Base-by-base conservation (phyloP, 2,888 invertebrate species). In the Clostera curtula region DNA sequence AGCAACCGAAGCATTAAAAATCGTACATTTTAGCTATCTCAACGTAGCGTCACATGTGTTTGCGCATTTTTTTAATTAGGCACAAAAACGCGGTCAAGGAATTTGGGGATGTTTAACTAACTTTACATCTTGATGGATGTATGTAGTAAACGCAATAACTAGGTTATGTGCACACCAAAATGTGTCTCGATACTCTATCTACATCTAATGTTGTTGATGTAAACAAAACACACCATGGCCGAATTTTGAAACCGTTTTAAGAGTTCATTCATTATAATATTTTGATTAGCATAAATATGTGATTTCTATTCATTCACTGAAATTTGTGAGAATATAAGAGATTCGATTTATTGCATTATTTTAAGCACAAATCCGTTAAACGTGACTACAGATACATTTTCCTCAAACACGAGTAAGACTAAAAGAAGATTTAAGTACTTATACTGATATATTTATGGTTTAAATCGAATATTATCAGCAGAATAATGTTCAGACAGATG, bases 11-110 rank as follows among this genome's bases (percentile, higher is more conserved):
- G n/a, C n/a, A n/a, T n/a, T n/a, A n/a, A n/a, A n/a, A n/a, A n/a
- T n/a, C n/a, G n/a, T n/a, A n/a, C n/a, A n/a, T n/a, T n/a, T n/a
- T n/a, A n/a, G n/a, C n/a, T n/a, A n/a, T n/a, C n/a, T n/a, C n/a
- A n/a, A n/a, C n/a, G n/a, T n/a, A n/a, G 48, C 59, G 57, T 63
- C 66, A 64, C 66, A 52, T 65, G 59, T 55, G 50, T 54, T 53
- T 59, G 62, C n/a, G n/a, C n/a, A n/a, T n/a, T 64, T 57, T 56
- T 55, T 60, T 49, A 53, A 56, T 49, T 49, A 40, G 34, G 25
- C 30, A 37, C 39, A 49, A 42, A 55, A 73, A 69, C 34, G 55
- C 65, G 71, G 74, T 62, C 74, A 76, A 71, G 74, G 67, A 60
- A 47, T 50, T 54, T 38, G 33, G n/a, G 55, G 41, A 28, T 39